Evolutionary conservation across 2,113 vertebrate species (phyloP).

Genomic region (Gallinago undulata): DNA sequence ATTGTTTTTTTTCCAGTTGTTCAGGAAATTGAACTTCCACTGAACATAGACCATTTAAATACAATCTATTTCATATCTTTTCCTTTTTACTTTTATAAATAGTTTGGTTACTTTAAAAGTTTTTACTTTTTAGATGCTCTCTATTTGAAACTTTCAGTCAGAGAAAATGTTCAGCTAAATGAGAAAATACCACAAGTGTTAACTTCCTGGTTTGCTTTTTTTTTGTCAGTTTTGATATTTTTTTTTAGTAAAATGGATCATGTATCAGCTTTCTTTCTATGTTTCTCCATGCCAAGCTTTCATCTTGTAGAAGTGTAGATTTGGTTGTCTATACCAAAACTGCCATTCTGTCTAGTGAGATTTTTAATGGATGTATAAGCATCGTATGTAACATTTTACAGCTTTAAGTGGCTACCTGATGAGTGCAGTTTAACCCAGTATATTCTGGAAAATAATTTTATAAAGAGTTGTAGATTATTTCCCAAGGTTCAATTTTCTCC

Average conservation of each 20-base stretch:
- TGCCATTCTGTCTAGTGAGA: not conserved
- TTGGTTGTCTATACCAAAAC: not conserved
- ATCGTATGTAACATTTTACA: not conserved
- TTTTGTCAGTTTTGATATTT: not conserved
- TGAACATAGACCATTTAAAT: not conserved
- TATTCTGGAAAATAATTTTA: not conserved
- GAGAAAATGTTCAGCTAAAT: not conserved
- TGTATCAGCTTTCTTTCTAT: not conserved
- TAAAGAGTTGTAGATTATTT: not conserved
- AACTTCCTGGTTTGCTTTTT: not conserved
- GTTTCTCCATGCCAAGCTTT: not conserved
- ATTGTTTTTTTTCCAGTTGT: fast-evolving
- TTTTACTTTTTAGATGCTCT: not conserved
- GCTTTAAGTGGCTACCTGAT: not conserved
- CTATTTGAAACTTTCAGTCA: not conserved
- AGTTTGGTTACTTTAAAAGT: not conserved
- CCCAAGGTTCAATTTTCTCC: not conserved
- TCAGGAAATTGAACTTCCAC: not conserved
- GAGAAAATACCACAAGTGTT: not conserved
- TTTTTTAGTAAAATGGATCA: not conserved
- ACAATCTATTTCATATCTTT: not conserved
- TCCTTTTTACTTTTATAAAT: not conserved
- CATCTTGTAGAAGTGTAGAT: not conserved
- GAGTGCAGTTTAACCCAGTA: not conserved
- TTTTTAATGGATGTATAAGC: not conserved